Percentiles rank a stretch among this genome's conserved stretches.
These are phyloP conservation scores for Clivina fossor DNA, from an alignment of 2,888 invertebrate genomes.

Conservation along the genomic window DNA sequence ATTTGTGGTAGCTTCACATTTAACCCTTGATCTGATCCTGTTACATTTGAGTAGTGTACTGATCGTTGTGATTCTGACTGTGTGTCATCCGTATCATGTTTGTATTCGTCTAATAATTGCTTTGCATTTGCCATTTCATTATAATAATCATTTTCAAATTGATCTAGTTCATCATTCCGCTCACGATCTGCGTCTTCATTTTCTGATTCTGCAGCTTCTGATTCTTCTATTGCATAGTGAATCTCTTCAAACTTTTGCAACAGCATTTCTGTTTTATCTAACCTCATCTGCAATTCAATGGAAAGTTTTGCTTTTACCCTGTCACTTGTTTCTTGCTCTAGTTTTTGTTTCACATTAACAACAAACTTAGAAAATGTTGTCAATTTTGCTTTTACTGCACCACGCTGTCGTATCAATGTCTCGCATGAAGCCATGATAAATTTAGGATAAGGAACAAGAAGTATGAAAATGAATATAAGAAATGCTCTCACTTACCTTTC, in stretches of 20 bases:
- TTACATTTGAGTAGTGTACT: no score
- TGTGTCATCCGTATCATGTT: no score
- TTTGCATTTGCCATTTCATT: no score
- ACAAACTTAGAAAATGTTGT: no score
- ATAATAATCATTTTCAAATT: background rate
- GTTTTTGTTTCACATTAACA: no score
- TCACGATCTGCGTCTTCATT: background rate
- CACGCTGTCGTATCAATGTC: background rate
- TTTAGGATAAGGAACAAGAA: no score
- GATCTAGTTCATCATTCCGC: background rate
- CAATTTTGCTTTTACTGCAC: background rate
- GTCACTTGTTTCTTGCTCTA: background rate
- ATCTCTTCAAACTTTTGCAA: background rate
- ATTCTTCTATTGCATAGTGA: constrained; percentile 2
- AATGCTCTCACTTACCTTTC: no score
- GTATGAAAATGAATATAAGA: no score
- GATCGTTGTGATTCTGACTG: no score
- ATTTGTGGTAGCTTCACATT: constrained; percentile 30
- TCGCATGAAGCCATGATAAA: background rate
- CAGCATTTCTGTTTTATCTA: background rate
- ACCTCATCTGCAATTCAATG: background rate
- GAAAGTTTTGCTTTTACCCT: background rate
- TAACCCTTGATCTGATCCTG: constrained; percentile 21
- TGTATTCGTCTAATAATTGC: no score
- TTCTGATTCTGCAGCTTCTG: background rate